Percentiles rank a stretch among this genome's conserved stretches.
phyloP scores from a whole-genome alignment of 2,888 invertebrate species.

The Heliconius hortense region DNA sequence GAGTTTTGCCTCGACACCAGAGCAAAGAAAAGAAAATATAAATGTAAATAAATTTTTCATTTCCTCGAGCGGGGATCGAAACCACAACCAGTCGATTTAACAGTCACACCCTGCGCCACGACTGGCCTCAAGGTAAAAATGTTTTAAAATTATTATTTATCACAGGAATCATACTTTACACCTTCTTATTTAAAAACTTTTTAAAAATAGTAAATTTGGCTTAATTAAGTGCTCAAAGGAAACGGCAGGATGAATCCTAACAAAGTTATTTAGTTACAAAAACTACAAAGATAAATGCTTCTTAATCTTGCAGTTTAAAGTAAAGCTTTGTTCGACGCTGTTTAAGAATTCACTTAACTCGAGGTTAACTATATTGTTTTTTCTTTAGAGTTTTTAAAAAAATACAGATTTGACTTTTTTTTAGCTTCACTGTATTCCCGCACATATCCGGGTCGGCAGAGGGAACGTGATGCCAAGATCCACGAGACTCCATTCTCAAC shows the following conservation, averaged over 20 bases:
- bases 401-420: background rate
- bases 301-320: slow-evolving; percentile 6
- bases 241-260: background rate
- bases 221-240: slow-evolving; percentile 11
- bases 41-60: too few species aligned
- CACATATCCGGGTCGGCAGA: background rate
- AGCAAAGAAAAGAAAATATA: too few species aligned
- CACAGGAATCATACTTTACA: background rate
- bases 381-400: background rate
- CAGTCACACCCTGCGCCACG: too few species aligned
- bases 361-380: background rate
- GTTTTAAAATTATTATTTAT: background rate
- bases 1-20: too few species aligned
- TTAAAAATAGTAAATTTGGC: background rate
- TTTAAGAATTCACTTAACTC: slow-evolving; percentile 7
- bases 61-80: too few species aligned
- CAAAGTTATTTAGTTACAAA: slow-evolving; percentile 14
- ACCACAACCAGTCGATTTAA: too few species aligned
- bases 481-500: background rate
- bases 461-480: background rate
- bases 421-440: background rate
- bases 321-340: background rate
- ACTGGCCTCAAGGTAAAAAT: background rate
- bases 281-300: slow-evolving; percentile 22
- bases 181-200: slow-evolving; percentile 1